phyloP scores from a whole-genome alignment of 2,797 vertebrate genomes.

The Poeciliopsis presidionis region DNA sequence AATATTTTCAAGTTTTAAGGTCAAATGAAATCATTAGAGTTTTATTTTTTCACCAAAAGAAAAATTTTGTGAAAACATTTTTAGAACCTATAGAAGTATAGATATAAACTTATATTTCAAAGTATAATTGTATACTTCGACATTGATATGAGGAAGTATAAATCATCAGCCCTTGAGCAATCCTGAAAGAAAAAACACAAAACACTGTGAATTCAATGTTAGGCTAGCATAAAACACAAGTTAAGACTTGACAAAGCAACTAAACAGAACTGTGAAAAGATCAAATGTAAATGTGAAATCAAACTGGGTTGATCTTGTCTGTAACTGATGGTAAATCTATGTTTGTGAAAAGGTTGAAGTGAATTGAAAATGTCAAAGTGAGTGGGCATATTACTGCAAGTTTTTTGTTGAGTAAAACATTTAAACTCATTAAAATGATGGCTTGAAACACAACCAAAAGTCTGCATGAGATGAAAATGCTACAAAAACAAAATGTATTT shows the following conservation, averaged over 20 bases:
- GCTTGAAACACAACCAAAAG: not conserved
- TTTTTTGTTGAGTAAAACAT: slow-evolving; percentile 21
- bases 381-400: accelerated
- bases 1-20: not conserved
- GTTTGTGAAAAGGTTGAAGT: slow-evolving; percentile 15
- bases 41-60: not conserved
- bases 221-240: not conserved
- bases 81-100: too few relatives aligned
- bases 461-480: not conserved
- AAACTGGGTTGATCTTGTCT: not conserved
- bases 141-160: not conserved
- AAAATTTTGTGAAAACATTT: too few relatives aligned
- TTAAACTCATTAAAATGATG: not conserved
- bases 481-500: not conserved
- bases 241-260: slow-evolving; percentile 4
- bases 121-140: too few relatives aligned
- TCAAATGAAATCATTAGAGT: not conserved
- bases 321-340: slow-evolving; percentile 9
- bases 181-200: too few relatives aligned
- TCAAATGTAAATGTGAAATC: slow-evolving; percentile 4
- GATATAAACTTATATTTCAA: too few relatives aligned
- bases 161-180: not conserved
- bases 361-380: slow-evolving; percentile 9
- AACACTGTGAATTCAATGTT: not conserved
- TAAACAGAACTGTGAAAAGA: not conserved